Evolutionary conservation across 2,888 invertebrate genomes (phyloP), one percentile per base, ranked within the genome.

Genomic region (Neoaliturus tenellus): DNA sequence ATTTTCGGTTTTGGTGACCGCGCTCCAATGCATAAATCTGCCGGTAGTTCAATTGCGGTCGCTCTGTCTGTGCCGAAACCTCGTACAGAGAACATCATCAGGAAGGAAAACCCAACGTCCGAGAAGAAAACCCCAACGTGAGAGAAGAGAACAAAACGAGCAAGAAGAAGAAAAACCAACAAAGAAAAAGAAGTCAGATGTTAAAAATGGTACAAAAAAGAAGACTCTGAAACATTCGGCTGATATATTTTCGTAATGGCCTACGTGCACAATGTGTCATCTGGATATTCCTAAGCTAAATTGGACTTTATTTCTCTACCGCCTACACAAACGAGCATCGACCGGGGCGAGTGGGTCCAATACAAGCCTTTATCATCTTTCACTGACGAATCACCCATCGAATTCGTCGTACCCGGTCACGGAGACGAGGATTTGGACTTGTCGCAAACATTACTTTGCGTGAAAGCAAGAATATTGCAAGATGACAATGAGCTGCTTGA

Each of bases 371-470:
- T 88, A 10, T 86, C 87, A 0, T 69, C 86, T 0, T 48, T 88
- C 8, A 84, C 86, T 0, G 87, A 88, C 44, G 86, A 87, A 28
- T 71, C 86, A 8, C 87, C 86, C 0, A 87, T 89, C 0, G 88
- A 89, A 80, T 88, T 89, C 84, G 84, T 85, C 2, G 51, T 88
- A 10, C 86, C 87, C 0, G 86, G 87, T 1, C 67, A 82, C 58
- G 84, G 87, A 3, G 88, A 88, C 33, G 87, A 88, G 51, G 88
- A 88, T 69, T 23, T 88, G 10, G 87, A 88, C 67, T 62, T 88
- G 6, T 85, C 87, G 2, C 88, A 88, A 71, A 88, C 88, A 0
- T 84, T 88, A 83, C 55, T 88, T 4, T 83, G 84, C 33, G 14
- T 88, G 25, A 85, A 83, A 28, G 87, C 84, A 8, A 85, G 84